Percentiles rank a stretch among this genome's conserved stretches.
Evolutionary conservation across 2,888 invertebrate species (phyloP).

Genomic region (Oxycera nigricornis): DNA sequence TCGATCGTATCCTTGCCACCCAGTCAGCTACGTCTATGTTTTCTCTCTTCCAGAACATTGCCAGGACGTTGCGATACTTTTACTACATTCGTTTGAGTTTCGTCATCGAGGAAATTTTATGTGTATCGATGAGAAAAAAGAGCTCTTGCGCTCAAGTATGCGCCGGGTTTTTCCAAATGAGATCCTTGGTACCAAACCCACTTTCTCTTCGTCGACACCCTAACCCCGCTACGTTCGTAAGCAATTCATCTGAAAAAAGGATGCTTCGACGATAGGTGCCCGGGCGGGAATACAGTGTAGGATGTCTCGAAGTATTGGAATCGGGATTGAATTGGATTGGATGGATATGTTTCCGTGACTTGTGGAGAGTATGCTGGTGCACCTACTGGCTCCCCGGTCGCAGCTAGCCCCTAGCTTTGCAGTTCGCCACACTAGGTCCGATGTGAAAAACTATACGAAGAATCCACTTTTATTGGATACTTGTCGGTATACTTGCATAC

Average conservation of each 20-base stretch:
- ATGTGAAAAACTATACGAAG: slow-evolving; percentile 15
- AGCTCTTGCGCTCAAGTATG: slow-evolving; percentile 35
- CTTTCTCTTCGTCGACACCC: background rate
- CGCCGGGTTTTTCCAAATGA: slow-evolving; percentile 23
- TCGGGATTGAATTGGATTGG: slow-evolving; percentile 33
- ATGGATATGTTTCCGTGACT: background rate
- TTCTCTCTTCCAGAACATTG: background rate
- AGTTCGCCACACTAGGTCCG: background rate
- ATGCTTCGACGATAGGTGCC: slow-evolving; percentile 36
- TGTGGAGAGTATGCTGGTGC: slow-evolving; percentile 14
- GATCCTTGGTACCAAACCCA: background rate
- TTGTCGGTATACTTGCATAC: slow-evolving; percentile 12
- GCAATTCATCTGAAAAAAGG: slow-evolving; percentile 22
- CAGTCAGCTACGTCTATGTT: background rate
- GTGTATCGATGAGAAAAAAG: slow-evolving; percentile 40
- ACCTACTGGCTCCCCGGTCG: background rate
- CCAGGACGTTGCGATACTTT: slow-evolving; percentile 1
- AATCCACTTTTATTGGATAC: slow-evolving; percentile 36
- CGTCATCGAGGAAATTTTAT: slow-evolving; percentile 34
- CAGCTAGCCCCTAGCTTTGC: background rate
- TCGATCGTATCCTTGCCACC: background rate
- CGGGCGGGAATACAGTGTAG: slow-evolving; percentile 5
- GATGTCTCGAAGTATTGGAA: slow-evolving; percentile 33
- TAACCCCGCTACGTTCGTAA: background rate
- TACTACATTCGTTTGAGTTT: background rate